phyloP scores from a whole-genome alignment of 1,140 invertebrate genomes.

The Psix sp. region DNA sequence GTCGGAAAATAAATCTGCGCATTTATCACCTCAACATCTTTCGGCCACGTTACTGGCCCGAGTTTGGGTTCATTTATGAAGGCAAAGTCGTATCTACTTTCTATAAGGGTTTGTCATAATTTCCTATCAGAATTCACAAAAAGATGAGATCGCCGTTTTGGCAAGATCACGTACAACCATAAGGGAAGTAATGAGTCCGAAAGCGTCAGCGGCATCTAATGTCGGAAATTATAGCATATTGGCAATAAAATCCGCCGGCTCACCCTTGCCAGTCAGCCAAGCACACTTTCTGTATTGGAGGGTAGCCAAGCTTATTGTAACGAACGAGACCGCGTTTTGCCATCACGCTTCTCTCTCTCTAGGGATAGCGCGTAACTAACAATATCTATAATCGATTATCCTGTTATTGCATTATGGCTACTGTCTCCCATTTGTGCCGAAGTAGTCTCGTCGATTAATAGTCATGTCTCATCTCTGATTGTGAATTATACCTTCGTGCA shows the following conservation, averaged over 20 bases:
- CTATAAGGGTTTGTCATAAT: constrained; percentile 70
- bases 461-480: constrained; percentile 54
- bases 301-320: constrained; percentile 72
- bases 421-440: constrained; percentile 48
- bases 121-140: constrained; percentile 74
- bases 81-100: constrained; percentile 46
- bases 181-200: constrained; percentile 74
- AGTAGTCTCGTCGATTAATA: constrained; percentile 55
- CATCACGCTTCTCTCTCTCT: constrained; percentile 69
- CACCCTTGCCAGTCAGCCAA: constrained; percentile 66
- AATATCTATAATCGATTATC: constrained; percentile 73
- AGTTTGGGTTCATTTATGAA: constrained; percentile 46
- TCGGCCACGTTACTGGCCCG: constrained; percentile 27
- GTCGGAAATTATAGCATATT: constrained; percentile 78
- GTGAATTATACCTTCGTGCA: constrained; percentile 40
- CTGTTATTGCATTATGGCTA: constrained; percentile 54
- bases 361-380: constrained; percentile 66
- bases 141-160: constrained; percentile 62
- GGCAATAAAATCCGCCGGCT: constrained; percentile 76
- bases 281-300: constrained; percentile 65
- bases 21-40: constrained; percentile 41
- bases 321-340: constrained; percentile 71
- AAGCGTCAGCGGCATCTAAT: constrained; percentile 77
- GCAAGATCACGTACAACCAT: constrained; percentile 71
- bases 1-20: constrained; percentile 39